Evolutionary conservation across 2,797 vertebrate genomes (phyloP), one percentile per base, ranked within the genome.

Genomic region (Champsocephalus esox): DNA sequence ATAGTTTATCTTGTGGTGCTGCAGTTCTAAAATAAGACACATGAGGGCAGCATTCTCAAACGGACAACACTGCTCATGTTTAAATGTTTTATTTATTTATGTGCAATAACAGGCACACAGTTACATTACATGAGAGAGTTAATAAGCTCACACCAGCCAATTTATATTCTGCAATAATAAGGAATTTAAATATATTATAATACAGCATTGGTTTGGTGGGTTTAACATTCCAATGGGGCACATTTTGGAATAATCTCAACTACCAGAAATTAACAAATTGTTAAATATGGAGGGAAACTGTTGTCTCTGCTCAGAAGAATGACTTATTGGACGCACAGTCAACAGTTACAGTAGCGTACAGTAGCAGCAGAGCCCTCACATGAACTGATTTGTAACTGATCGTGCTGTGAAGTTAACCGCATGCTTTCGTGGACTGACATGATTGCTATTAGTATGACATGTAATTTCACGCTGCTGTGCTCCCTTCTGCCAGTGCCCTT

Each of bases 1-100:
- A 19, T 48, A 3, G 32, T 32, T 59, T 41, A 2, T 16, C 17
- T 14, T 0, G 3, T 17, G 2, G 3, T n/a, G 60, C 4, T 87
- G 91, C 66, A 82, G 10, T 88, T 59, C 69, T 16, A 19, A 12
- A 0, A 21, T 0, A 0, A 3, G 43, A 70, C 94, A 93, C 89
- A 71, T 34, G 92, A 77, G 89, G 92, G 92, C 87, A 90, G 88
- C 87, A 85, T 85, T 79, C 34, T 59, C 86, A 56, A 72, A 88
- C 52, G 67, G 44, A 50, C 1, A 43, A 16, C 57, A 0, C 43
- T 3, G 28, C 34, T 6, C 1, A 6, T 0, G 14, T n/a, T 24
- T 5, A 0, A n/a, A 41, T n/a, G 19, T 51, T 45, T 2, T 7
- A 1, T 28, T 11, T 9, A 46, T 57, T 13, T 12, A 19, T 24